Evolutionary conservation across 2,113 vertebrate species (phyloP), one percentile per base, ranked within the genome.

Genomic region (Pomatorhinus ruficollis): DNA sequence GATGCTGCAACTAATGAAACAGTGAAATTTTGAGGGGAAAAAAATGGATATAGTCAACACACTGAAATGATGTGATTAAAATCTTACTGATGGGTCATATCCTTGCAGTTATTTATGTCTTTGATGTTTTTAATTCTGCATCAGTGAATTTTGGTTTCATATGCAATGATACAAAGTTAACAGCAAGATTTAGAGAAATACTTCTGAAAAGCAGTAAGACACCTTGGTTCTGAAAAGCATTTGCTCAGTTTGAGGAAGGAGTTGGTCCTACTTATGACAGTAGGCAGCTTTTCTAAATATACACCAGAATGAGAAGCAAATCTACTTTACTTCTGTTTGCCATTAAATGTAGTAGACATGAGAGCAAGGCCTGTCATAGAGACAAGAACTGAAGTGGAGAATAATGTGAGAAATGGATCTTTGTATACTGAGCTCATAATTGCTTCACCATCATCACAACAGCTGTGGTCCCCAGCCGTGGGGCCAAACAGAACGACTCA

Each of bases 361-460:
- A 89, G 81, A 84, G 93, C 72, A 91, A 87, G 81, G 80, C 81
- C 69, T 91, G 56, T 94, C 77, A 63, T 71, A 95, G 61, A 94
- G 52, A 84, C 68, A 87, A 93, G 89, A 94, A 82, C 39, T 10
- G 31, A 95, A 94, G 89, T 94, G 70, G 45, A 96, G 65, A 89
- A 61, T 91, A 87, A 85, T 87, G 39, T 93, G 75, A 84, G 61
- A 93, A 91, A 94, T 83, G 91, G 53, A 89, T 89, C 83, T 81
- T 83, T 94, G 30, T 96, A 33, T 95, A 81, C 91, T 82, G 77
- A 96, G 82, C 90, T 97, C 83, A 92, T 94, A 92, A 91, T 94
- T 94, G 77, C 80, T 97, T 97, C 93, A 96, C 77, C 93, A 84
- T 95, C 91, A 82, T 64, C 83, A 82, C 69, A 87, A 95, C 91